phyloP scores from a whole-genome alignment of 2,888 invertebrate species.

The Reticulitermes lucifugus region DNA sequence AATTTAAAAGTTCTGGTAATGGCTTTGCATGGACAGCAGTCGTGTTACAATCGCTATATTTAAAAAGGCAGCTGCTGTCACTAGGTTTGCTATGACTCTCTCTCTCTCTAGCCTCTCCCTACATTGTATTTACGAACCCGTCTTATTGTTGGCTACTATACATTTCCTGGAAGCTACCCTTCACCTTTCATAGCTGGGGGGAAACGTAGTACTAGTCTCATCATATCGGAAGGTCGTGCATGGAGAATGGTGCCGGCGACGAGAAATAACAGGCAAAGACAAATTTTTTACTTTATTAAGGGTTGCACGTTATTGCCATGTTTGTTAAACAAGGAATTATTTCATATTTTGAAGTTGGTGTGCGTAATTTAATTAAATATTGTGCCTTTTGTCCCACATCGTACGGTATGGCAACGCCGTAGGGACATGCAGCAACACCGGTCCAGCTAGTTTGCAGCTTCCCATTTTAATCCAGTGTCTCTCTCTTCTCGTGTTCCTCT shows the following conservation, averaged over 20 bases:
- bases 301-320: neutral
- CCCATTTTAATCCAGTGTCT: conserved; percentile 52
- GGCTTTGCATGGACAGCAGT: conserved; percentile 10
- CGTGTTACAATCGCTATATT: neutral
- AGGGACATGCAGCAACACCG: conserved; percentile 42
- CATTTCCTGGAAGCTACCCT: conserved; percentile 26
- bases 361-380: neutral
- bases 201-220: neutral
- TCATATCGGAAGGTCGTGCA: neutral
- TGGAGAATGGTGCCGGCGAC: neutral
- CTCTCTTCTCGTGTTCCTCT: conserved; percentile 51
- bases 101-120: neutral
- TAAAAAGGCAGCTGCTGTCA: conserved; percentile 30
- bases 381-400: neutral
- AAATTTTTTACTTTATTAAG: neutral
- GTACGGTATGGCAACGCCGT: conserved; percentile 42
- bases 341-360: neutral
- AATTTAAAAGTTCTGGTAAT: conserved; percentile 17
- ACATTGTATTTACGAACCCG: conserved; percentile 5
- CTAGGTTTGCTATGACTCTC: neutral
- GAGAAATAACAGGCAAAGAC: neutral
- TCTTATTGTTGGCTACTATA: neutral
- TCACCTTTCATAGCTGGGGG: neutral
- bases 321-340: neutral
- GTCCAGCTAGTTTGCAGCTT: conserved; percentile 41